Base-by-base conservation (phyloP, 2,113 vertebrate species). In the Caranx melampygus region DNA sequence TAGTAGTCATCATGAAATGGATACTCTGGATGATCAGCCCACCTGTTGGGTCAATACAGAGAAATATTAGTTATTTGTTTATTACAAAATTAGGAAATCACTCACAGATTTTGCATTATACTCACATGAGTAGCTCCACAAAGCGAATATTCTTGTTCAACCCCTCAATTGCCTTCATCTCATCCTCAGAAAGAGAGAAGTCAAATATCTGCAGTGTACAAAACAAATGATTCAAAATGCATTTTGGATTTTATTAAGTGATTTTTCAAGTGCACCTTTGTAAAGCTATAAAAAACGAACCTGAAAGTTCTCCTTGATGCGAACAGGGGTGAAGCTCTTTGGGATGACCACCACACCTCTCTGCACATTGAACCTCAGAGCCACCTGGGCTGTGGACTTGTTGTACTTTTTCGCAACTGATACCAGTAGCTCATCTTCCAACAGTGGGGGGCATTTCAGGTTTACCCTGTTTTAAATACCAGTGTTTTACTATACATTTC, bases 291-390 rank as follows among this genome's bases (percentile, higher is more conserved):
- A 15, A 15, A 68, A 68, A 76, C 82, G 10, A 87, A 98, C 98
- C 95, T 98, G 94, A 79, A 98, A 97, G 90, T 99, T 99, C 78
- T 96, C 94, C 87, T 88, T 95, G 65, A 99, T 96, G 42, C 94
- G 96, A 42, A 87, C 78, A 6, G 91, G 81, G 60, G 78, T 95
- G 90, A 97, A 98, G 75, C 97, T 99, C 90, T 98, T 99, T 0
- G 98, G 97, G 86, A 99, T 98, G 85, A 99, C 97, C 31, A 95
- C 96, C 3, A 98, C 94, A 3, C 96, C 96, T 85, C 96, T 87
- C 88, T 99, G 97, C 14, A 96, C 64, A 0, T 90, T 95, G 87
- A 95, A 95, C 60, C 94, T 89, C 35, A 95, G 79, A 0, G 83
- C 86, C 68, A 95, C 75, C 86, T 95, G 94, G 6, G 94, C 93